Base-by-base conservation (phyloP, 2,888 invertebrate genomes). In the Orchesella flavescens region DNA sequence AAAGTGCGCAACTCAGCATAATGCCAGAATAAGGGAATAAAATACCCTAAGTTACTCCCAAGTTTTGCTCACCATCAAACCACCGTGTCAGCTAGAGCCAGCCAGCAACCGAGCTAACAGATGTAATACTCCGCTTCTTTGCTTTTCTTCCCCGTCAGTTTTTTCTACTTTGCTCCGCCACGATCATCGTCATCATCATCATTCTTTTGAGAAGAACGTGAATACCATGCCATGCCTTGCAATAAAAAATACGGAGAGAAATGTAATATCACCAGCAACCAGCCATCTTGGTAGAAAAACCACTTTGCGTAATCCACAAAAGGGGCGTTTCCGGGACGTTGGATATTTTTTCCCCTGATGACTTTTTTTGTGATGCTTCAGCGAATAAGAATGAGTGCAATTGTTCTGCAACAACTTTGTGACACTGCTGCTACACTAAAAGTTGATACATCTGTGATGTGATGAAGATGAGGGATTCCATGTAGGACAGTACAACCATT, bases 311-410 rank as follows among this genome's bases (percentile, higher is more conserved):
- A 83, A 83, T 83, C 66, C 73, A 83, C 65, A 61, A 77, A 83
- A 78, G 83, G 83, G 83, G 83, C 83, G 83, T 83, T 83, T 83
- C 83, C 83, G 83, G 83, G 83, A 83, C 77, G 69, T 49, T 78
- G 77, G 61, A 66, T 49, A 53, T 53, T 49, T 15, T 53, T 46
- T 69, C 21, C n/a, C 19, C 43, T 66, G 44, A 66, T 78, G 44
- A 59, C 9, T 46, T 19, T 46, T 19, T 53, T 71, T 24, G 78
- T 15, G 49, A 61, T 72, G 71, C 69, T 71, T 63, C 61, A 66
- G 81, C 74, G 74, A 46, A 68, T 66, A 46, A 73, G 81, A 68
- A 81, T 1, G 66, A 74, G 46, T 63, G 19, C 23, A 17, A 17
- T 63, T 49, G 59, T 76, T 61, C 15, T 73, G 19, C 15, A 49